A percentile compares a stretch with the other conserved stretches of the same genome.
Conservation (phyloP, 1,140 invertebrate genomes). For the Drosophila suzukii region DNA sequence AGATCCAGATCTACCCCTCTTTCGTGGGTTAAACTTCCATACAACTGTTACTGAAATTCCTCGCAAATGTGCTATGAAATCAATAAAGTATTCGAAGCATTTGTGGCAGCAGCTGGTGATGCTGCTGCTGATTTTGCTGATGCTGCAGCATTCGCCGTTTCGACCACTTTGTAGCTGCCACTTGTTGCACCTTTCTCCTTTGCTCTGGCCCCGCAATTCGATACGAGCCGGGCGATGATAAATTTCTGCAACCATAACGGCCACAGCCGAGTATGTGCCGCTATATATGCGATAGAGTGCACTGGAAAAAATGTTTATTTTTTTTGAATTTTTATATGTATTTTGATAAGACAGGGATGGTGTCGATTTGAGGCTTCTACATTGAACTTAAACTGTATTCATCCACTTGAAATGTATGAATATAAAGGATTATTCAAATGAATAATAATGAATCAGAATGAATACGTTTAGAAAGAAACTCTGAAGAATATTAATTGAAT, state of each 20-base stretch:
- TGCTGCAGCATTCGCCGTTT: constrained; percentile 52
- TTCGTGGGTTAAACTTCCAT: constrained; percentile 18
- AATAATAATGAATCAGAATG: too few species aligned
- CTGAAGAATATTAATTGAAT: too few species aligned
- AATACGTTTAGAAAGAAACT: too few species aligned
- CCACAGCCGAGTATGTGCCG: constrained; percentile 66
- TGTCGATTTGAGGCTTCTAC: too few species aligned
- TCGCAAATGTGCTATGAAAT: constrained; percentile 77
- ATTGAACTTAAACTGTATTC: too few species aligned
- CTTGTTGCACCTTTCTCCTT: constrained; percentile 79
- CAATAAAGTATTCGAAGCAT: constrained; percentile 73
- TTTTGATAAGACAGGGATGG: too few species aligned
- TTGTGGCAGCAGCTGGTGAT: constrained; percentile 46
- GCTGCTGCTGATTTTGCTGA: constrained; percentile 49
- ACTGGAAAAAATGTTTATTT: not conserved
- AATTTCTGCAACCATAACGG: constrained; percentile 77
- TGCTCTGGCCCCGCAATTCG: constrained; percentile 59
- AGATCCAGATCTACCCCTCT: not conserved
- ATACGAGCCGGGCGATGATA: constrained; percentile 64
- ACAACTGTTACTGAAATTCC: constrained; percentile 42
- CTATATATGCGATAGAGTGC: constrained; percentile 40
- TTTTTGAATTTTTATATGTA: too few species aligned
- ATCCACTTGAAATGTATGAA: too few species aligned
- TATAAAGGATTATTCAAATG: too few species aligned
- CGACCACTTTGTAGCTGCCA: constrained; percentile 72